Evolutionary conservation across 1,140 invertebrate species (phyloP), one percentile per base, ranked within the genome.

Genomic region (Zaprionus tsacasi): DNA sequence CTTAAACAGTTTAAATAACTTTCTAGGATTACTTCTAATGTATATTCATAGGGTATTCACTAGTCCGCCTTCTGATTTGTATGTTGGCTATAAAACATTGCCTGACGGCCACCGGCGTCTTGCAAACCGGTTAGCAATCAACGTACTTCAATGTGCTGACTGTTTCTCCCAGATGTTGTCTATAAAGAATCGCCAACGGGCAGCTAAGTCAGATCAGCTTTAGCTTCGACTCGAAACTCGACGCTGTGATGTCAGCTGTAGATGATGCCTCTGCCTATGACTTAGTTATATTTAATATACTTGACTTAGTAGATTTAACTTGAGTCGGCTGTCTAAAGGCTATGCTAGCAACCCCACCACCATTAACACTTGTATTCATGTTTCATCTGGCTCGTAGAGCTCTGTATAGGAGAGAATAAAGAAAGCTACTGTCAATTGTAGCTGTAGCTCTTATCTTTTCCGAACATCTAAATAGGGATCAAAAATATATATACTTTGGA

Each of bases 281-380:
- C 52, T 70, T 10, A 25, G 27, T 33, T 60, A 10, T 35, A 27
- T 55, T 66, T 25, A 30, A 70, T 70, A 45, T 63, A 63, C 61
- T 40, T 25, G 33, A 1, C 6, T 3, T 48, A 17, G 15, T 0
- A 48, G 7, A n/a, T 8, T 17, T 45, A 8, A 5, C 13, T 36
- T 21, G 38, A 50, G 60, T 13, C 69, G 10, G 13, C 30, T 68
- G 21, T 60, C 70, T 78, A 86, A 81, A 87, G 70, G 67, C 70
- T 64, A 79, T 82, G 79, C 82, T 87, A 79, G 82, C 76, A 85
- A 82, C 63, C 59, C 57, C 40, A 58, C 61, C 63, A 70, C 60
- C 78, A 83, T 85, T 85, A 78, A 70, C 78, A 71, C 74, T 79
- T 66, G 60, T 66, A 64, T 57, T 59, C 76, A 55, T 76, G 59